These are phyloP conservation scores for Oostethus manadensis DNA, from an alignment of 2,113 vertebrate genomes.

Conservation along the genomic window DNA sequence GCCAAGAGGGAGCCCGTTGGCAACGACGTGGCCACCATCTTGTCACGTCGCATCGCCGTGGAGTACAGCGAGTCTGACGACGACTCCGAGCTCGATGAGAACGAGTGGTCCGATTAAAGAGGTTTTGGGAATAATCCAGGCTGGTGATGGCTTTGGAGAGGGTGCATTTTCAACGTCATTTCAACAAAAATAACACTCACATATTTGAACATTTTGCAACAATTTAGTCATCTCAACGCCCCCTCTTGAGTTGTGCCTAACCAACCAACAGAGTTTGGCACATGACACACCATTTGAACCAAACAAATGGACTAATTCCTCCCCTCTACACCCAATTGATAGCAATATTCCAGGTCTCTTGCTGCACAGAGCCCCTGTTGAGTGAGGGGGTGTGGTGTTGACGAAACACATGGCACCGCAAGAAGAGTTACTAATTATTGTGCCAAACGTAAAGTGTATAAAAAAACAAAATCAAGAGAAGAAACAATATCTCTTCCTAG, in stretches of 20 bases:
- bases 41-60: constrained; percentile 87
- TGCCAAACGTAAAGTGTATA: constrained; percentile 47
- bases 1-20: constrained; percentile 88
- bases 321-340: constrained; percentile 12
- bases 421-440: constrained; percentile 20
- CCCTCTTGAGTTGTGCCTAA: constrained; percentile 8
- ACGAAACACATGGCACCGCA: constrained; percentile 53
- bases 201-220: no score
- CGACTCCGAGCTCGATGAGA: constrained; percentile 89
- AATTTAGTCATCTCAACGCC: neutral
- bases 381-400: constrained; percentile 32
- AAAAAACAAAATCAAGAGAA: no score
- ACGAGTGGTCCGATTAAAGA: constrained; percentile 87
- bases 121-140: neutral
- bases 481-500: no score
- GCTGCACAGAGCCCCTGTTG: constrained; percentile 14
- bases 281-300: constrained; percentile 21
- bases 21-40: constrained; percentile 89
- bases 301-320: constrained; percentile 22
- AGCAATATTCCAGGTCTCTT: constrained; percentile 29
- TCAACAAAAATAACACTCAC: no score
- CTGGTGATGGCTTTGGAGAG: neutral
- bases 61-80: constrained; percentile 94
- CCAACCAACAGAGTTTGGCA: neutral
- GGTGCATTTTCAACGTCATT: neutral